Evolutionary conservation across 2,888 invertebrate species (phyloP).

Genomic region (Mesorhabditis spiculigera): DNA sequence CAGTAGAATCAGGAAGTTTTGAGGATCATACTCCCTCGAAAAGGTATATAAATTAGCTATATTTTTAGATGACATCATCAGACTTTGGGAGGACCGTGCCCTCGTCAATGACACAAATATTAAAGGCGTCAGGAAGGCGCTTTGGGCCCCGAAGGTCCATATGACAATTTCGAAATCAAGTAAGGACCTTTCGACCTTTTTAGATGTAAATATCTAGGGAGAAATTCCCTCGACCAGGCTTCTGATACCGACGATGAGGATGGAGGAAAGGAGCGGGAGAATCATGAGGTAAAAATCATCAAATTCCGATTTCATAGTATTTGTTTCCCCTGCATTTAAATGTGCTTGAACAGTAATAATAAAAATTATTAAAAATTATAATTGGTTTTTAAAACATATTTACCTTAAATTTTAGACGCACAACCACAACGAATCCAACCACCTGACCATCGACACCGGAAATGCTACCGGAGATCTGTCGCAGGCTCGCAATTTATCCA

Average conservation of each 20-base stretch:
- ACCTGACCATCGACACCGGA: background rate
- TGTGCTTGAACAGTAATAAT: no score
- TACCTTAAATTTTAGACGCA: background rate
- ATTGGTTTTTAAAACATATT: background rate
- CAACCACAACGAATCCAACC: background rate
- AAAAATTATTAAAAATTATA: no score
- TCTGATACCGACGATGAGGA: no score
- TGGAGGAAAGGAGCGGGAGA: background rate
- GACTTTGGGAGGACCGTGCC: conserved; percentile 3
- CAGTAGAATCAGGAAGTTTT: no score
- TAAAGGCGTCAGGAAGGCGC: conserved; percentile 32
- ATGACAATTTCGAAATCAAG: conserved; percentile 11
- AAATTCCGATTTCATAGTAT: no score
- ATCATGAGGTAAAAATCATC: background rate
- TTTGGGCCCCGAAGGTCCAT: conserved; percentile 36
- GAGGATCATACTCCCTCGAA: background rate
- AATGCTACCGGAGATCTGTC: background rate
- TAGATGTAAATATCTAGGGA: background rate
- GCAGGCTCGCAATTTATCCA: background rate
- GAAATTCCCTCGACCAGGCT: background rate
- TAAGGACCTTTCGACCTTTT: background rate
- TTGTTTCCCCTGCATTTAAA: no score
- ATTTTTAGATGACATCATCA: conserved; percentile 5
- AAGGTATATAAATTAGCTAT: background rate
- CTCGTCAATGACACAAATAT: background rate